Evolutionary conservation across 2,113 vertebrate genomes (phyloP).

Genomic region (Anolis sagrei): DNA sequence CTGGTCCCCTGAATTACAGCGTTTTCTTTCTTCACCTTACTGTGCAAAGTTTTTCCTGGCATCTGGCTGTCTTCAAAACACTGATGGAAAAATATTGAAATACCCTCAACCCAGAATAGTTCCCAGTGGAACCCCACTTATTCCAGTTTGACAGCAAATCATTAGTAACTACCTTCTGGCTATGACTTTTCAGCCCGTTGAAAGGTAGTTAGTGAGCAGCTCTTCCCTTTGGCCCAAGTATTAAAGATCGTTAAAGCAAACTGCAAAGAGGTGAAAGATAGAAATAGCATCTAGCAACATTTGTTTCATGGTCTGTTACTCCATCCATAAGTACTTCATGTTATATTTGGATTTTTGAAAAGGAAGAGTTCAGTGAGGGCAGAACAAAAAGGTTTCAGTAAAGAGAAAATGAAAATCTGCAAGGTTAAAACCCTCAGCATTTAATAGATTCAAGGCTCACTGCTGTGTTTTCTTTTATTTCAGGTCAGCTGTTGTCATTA

Average conservation of each 20-base stretch:
- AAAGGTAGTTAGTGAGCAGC: constrained; percentile 3
- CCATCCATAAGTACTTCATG: not conserved
- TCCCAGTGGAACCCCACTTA: not conserved
- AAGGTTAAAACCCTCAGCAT: not conserved
- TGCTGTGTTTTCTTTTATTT: not conserved
- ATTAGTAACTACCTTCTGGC: constrained; percentile 15
- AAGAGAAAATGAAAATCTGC: not conserved
- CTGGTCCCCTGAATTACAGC: not conserved
- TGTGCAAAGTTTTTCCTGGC: not conserved
- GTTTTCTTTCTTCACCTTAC: not conserved
- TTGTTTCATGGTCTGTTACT: not conserved
- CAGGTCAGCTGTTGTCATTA: not conserved
- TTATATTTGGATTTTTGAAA: not conserved
- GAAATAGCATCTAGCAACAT: not conserved
- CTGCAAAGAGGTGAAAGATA: not conserved
- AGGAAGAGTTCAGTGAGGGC: not conserved
- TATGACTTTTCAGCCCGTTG: constrained; percentile 12
- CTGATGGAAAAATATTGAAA: constrained; percentile 20
- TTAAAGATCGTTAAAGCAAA: not conserved
- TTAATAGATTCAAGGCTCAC: not conserved
- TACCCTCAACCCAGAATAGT: not conserved
- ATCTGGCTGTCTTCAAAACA: not conserved
- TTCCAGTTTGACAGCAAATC: constrained; percentile 31
- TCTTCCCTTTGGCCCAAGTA: not conserved
- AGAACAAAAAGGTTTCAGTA: not conserved